Evolutionary conservation across 2,888 invertebrate genomes (phyloP), one percentile per base, ranked within the genome.

Genomic region (Atherix ibis): DNA sequence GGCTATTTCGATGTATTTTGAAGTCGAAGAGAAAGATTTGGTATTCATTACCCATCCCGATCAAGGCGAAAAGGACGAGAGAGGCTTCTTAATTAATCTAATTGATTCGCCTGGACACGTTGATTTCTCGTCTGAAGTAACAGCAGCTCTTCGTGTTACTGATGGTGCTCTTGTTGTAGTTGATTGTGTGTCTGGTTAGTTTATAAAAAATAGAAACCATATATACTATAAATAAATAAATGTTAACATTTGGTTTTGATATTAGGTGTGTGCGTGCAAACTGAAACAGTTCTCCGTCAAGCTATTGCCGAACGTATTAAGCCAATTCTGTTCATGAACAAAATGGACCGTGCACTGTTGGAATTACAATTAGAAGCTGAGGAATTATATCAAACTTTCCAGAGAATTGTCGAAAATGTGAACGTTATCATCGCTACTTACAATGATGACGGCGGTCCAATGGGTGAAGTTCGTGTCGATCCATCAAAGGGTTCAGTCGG

Each of bases 271-370:
- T 98, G 98, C 60, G 98, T 99, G 49, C 98, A 99, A 68, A 99
- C 98, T 24, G 98, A 99, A 68, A 97, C 98, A 53, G 99, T 99
- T 39, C 71, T 99, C 52, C 88, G 98, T 69, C 99, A 99, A 65
- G 98, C 98, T 43, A 99, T 99, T 56, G 92, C 94, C 43, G 98
- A 99, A 69, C 84, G 98, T 57, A 99, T 99, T 55, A 97, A 95
- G 80, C 98, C 99, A 37, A 89, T 99, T 48, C 71, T 99, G 52
- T 98, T 99, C 81, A 97, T 99, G 97, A 99, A 99, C 84, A 99
- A 99, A 70, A 97, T 99, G 97, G 99, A 99, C 71, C 84, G 98
- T 49, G 98, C 98, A 47, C 72, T 99, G 40, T 70, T 98, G 25
- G 98, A 98, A 65, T 68, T 99, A 56, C 97, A 99, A 60, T 66